Evolutionary conservation across 2,113 vertebrate species (phyloP), one percentile per base, ranked within the genome.

Genomic region (Rhipidura dahli): DNA sequence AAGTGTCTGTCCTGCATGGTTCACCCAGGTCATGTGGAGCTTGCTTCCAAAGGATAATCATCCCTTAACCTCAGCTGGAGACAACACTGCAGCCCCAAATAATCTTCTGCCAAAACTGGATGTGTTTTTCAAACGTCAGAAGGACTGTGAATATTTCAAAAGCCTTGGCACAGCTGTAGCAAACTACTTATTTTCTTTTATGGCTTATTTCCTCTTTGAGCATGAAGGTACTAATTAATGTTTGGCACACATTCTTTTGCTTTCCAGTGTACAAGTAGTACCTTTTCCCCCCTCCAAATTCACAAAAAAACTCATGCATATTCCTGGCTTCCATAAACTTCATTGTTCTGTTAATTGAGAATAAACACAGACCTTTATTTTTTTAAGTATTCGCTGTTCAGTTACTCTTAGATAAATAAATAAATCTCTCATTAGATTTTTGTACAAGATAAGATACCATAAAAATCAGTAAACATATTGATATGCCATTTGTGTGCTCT

Each of bases 11-110:
- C 26, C 63, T 60, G 15, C 17, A 5, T 45, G 45, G 49, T 61
- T 90, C 18, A 12, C 70, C 42, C 59, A 57, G 40, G 50, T 45
- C 7, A 8, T 0, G 0, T 53, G 54, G 22, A 17, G 4, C 26
- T 57, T 91, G 23, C 7, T 42, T 63, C 22, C 24, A 60, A 27
- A 53, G 56, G 15, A 75, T 44, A 69, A 83, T 8, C 28, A 26
- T 89, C 30, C 5, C 12, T 79, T 50, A 47, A 26, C 28, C 17
- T 88, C 71, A 89, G 68, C 44, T 77, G 45, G 53, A 80, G 49
- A 54, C 5, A 28, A 13, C 8, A 24, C 1, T 71, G 23, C 21
- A 79, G n/a, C 22, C 3, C 18, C 30, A 45, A n/a, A 23, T 54
- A 66, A 39, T 71, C 54, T 76, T 82, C 57, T 86, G 39, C 22